Evolutionary conservation across 2,113 vertebrate species (phyloP), one percentile per base, ranked within the genome.

Genomic region (Neodon shergylaensis): DNA sequence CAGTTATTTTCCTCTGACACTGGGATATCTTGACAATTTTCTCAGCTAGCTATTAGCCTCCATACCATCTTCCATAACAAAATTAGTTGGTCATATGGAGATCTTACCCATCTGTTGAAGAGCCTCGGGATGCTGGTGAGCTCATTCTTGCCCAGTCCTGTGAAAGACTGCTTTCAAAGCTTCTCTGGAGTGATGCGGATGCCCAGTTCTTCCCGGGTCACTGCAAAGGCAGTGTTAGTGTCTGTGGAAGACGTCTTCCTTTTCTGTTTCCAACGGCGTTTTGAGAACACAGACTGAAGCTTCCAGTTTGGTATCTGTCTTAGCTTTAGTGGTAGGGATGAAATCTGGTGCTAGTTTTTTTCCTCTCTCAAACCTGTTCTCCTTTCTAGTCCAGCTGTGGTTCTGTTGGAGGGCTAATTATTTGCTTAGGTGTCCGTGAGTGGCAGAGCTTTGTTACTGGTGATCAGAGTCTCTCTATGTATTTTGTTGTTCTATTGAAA

Each of bases 401-500:
- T 77, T 65, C 0, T 74, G 28, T 7, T 85, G 54, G 76, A 93
- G 58, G 21, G 72, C 90, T 90, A 42, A 26, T 93, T 49, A 74
- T 94, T 91, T 96, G 65, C 63, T 79, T 78, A 92, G 65, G 42
- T 79, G 89, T 22, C 3, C 7, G 22, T 36, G 70, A 87, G 14
- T 91, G 78, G n/a, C 21, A 76, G 14, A 83, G 70, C 44, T 93
- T 66, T 95, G n/a, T 44, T 73, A 93, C 0, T 24, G 8, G 54
- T 13, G 2, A 73, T 58, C 52, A 70, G 16, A 36, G 10, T n/a
- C 66, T 85, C 13, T 95, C 49, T 94, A 4, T 72, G 54, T 42
- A 16, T 95, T 96, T 94, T 83, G 24, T 94, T 92, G n/a, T 70
- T 92, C 94, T 96, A 77, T 49, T 95, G 74, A 88, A 95, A 94